phyloP scores from a whole-genome alignment of 2,888 invertebrate species.

The Mesorhabditis sp. region DNA sequence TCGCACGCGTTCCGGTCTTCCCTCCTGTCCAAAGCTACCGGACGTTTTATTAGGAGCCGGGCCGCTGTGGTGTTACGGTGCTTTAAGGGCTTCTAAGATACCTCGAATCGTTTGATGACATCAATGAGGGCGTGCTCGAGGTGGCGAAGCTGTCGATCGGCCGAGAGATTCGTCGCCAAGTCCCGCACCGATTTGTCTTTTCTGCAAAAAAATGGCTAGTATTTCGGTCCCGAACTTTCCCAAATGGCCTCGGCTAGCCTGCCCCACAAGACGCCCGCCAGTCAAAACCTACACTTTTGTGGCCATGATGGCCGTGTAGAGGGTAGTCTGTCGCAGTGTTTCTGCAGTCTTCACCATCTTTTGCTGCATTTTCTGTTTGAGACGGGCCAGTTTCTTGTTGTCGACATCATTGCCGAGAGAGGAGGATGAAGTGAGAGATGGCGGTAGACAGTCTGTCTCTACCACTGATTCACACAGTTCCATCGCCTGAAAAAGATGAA shows the following conservation, averaged over 20 bases:
- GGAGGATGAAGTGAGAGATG: not conserved
- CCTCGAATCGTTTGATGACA: not conserved
- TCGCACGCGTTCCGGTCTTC: too few species aligned
- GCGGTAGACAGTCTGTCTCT: not conserved
- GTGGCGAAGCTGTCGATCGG: not conserved
- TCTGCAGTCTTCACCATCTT: not conserved
- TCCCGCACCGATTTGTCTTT: not conserved
- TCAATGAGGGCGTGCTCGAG: not conserved
- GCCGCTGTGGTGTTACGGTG: too few species aligned
- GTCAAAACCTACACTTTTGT: not conserved
- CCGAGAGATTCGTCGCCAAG: not conserved
- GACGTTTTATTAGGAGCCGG: too few species aligned
- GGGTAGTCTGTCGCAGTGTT: not conserved
- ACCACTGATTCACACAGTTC: not conserved
- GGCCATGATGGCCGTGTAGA: not conserved
- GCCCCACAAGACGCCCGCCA: not conserved
- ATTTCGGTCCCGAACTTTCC: not conserved
- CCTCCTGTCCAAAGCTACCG: too few species aligned
- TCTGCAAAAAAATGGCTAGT: not conserved
- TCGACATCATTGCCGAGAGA: not conserved
- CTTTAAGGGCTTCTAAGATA: too few species aligned
- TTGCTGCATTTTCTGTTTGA: not conserved
- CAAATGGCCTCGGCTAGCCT: not conserved
- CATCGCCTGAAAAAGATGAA: not conserved
- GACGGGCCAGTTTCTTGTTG: not conserved